Conservation (phyloP, 2,888 invertebrate species). For the Encarsia formosa region DNA sequence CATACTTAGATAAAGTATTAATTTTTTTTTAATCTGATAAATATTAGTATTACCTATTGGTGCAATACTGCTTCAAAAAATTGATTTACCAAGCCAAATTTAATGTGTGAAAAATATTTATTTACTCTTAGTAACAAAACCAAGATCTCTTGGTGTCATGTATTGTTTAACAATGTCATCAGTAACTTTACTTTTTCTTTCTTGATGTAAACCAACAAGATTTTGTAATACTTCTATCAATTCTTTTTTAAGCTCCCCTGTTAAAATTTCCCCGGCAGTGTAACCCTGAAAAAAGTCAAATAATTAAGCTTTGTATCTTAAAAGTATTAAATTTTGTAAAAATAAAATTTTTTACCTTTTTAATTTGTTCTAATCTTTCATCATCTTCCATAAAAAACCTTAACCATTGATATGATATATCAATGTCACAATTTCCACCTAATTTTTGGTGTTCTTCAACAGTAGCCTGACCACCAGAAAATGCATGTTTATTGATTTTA, state of each 20-base stretch:
- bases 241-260: constrained; percentile 91
- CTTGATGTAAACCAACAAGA: constrained; percentile 78
- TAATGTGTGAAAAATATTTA: background rate
- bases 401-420: constrained; percentile 92
- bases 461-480: constrained; percentile 92
- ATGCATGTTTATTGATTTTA: constrained; percentile 96
- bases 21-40: too few species aligned
- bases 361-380: constrained; percentile 71
- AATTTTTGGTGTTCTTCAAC: constrained; percentile 85
- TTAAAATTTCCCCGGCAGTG: constrained; percentile 81
- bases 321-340: constrained; percentile 2
- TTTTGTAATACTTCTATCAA: constrained; percentile 78
- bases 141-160: constrained; percentile 78
- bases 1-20: too few species aligned
- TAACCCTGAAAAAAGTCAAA: constrained; percentile 60
- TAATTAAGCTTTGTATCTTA: background rate
- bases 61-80: too few species aligned
- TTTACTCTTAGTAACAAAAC: constrained; percentile 47
- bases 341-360: constrained; percentile 51
- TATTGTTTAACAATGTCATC: constrained; percentile 79
- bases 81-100: background rate
- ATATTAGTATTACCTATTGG: too few species aligned
- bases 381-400: constrained; percentile 95
- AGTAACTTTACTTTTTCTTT: constrained; percentile 71
- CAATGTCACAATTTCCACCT: constrained; percentile 95